phyloP scores from a whole-genome alignment of 1,140 invertebrate species.

The Tetramorium parvispinum region DNA sequence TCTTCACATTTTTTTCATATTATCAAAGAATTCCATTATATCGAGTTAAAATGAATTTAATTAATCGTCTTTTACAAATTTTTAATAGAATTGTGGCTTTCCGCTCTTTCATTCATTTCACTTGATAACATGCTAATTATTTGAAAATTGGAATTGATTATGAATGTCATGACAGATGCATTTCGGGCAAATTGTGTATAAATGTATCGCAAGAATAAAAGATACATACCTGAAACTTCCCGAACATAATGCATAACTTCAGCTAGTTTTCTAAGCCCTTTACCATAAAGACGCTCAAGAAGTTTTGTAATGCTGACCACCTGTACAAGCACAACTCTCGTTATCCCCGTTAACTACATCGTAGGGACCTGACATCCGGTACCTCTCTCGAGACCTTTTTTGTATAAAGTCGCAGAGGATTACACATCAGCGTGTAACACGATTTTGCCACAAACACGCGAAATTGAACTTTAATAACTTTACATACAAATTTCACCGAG shows the following conservation, averaged over 20 bases:
- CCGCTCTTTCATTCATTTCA: neutral
- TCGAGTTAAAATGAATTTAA: neutral
- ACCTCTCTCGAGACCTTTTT: constrained; percentile 20
- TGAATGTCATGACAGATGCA: too few species aligned
- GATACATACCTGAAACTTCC: constrained; percentile 29
- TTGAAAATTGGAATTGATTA: neutral
- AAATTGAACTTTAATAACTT: constrained; percentile 50
- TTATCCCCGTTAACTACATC: constrained; percentile 33
- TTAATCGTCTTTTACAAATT: neutral
- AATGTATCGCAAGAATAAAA: neutral
- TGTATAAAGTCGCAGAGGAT: constrained; percentile 10
- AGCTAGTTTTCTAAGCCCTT: neutral
- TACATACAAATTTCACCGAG: constrained; percentile 8
- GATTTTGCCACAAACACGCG: constrained; percentile 12
- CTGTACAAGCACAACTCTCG: neutral
- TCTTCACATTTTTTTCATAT: neutral
- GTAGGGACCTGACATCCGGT: constrained; percentile 1
- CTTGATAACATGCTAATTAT: neutral
- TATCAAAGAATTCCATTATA: neutral
- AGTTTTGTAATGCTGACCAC: constrained; percentile 26
- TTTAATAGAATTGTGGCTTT: neutral
- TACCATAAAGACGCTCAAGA: neutral
- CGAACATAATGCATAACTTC: constrained; percentile 8
- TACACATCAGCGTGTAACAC: neutral
- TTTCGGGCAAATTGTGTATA: neutral